Evolutionary conservation across 2,888 invertebrate genomes (phyloP), one percentile per base, ranked within the genome.

Genomic region (Melieria omissa): DNA sequence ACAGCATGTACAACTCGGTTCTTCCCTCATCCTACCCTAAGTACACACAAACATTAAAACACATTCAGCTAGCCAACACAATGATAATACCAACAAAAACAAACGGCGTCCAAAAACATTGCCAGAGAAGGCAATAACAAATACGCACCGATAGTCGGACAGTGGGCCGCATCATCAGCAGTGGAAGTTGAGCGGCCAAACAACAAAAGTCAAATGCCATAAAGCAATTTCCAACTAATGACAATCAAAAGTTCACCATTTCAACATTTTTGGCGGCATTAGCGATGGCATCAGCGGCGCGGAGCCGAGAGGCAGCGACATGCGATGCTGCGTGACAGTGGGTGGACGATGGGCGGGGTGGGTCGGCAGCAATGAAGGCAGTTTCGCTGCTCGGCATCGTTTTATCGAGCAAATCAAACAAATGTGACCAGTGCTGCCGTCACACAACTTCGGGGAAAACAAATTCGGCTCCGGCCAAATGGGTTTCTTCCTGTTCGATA

Each of bases 191-290:
- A n/a, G 5, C 41, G 46, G 42, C 65, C 12, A 8, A 65, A 42
- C 44, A 65, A 12, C 57, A 44, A 57, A 66, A 66, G 66, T 58
- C 66, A 67, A 67, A 67, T 62, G 54, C 54, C 68, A 68, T 68
- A 68, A 61, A 62, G 46, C 62, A 62, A 68, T 68, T 62, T 62
- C 54, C 61, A 52, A 68, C 68, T 68, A 62, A 68, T 68, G 62
- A 60, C 68, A 68, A 54, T 45, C 62, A 62, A 68, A 68, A 62
- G 54, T 62, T 62, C 60, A 41, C 14, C 49, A 14, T 67, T 67
- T 45, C 44, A 29, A 29, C 29, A 29, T 29, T 29, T 29, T 54
- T 8, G n/a, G 12, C 44, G n/a, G 42, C 54, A 45, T 10, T 42
- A 14, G n/a, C 12, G 44, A 44, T 55, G 52, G 5, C 42, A 42